Conservation (phyloP, 2,113 vertebrate genomes). For the Actinemys pallida region DNA sequence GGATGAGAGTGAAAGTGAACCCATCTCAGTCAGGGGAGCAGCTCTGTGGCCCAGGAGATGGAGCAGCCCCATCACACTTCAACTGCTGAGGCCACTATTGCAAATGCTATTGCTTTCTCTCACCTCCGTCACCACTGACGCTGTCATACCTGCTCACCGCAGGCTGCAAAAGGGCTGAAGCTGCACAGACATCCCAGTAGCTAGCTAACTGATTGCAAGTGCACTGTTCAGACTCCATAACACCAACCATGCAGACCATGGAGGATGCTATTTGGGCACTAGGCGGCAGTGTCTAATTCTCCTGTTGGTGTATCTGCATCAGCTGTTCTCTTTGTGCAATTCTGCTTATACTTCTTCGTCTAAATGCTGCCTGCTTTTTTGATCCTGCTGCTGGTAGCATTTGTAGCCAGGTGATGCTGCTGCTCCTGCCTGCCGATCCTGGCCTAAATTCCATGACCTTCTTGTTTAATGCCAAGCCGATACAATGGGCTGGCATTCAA, state of each 20-base stretch:
- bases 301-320: background rate
- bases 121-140: background rate
- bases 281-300: background rate
- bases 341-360: background rate
- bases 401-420: background rate
- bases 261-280: background rate
- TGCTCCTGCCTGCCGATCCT: background rate
- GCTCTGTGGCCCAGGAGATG: no score
- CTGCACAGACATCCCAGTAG: no score
- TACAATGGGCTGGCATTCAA: constrained; percentile 16
- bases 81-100: no score
- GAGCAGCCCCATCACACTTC: no score
- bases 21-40: no score
- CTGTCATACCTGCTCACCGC: no score
- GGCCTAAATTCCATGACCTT: constrained; percentile 20
- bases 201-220: background rate
- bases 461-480: constrained; percentile 6
- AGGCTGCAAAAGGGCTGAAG: no score
- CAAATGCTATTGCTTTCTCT: background rate
- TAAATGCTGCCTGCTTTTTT: background rate
- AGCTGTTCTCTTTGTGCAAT: background rate
- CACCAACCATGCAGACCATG: background rate
- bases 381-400: background rate
- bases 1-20: no score
- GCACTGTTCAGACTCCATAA: background rate